phyloP scores from a whole-genome alignment of 35 echinoderm and acorn worm species.

The Lytechinus variegatus region DNA sequence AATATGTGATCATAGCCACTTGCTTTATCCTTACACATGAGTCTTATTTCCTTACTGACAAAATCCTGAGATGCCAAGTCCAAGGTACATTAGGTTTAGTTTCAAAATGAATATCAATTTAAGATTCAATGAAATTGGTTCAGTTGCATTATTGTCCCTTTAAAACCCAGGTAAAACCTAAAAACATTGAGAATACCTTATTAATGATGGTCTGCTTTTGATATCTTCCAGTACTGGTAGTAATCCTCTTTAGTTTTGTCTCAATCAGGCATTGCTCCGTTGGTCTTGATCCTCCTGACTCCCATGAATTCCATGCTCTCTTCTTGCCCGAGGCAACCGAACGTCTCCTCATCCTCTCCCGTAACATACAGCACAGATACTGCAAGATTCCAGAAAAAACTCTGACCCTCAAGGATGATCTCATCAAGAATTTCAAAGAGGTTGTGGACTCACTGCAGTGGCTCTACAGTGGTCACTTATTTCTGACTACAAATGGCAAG shows the following conservation, averaged over 20 bases:
- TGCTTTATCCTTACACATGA: too few species aligned
- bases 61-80: too few species aligned
- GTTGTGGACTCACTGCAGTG: conserved; percentile 84
- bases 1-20: too few species aligned
- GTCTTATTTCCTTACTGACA: too few species aligned
- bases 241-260: neutral
- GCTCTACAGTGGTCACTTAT: conserved; percentile 86
- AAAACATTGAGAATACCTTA: too few species aligned
- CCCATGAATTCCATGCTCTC: conserved; percentile 95
- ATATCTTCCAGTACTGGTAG: neutral
- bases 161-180: too few species aligned
- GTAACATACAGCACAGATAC: conserved; percentile 93
- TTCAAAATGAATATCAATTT: too few species aligned
- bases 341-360: conserved; percentile 83
- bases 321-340: conserved; percentile 90
- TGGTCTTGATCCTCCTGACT: conserved; percentile 94
- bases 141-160: too few species aligned
- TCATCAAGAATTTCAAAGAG: conserved; percentile 84
- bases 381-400: conserved; percentile 96
- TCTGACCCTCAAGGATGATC: conserved; percentile 79
- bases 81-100: too few species aligned
- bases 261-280: conserved; percentile 89
- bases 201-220: too few species aligned
- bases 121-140: too few species aligned
- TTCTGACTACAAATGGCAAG: conserved; percentile 92